Percentiles rank a stretch among this genome's conserved stretches.
These are phyloP conservation scores for Mormyrops boulengeri DNA, from an alignment of 2,797 vertebrate genomes.

Conservation along the genomic window DNA sequence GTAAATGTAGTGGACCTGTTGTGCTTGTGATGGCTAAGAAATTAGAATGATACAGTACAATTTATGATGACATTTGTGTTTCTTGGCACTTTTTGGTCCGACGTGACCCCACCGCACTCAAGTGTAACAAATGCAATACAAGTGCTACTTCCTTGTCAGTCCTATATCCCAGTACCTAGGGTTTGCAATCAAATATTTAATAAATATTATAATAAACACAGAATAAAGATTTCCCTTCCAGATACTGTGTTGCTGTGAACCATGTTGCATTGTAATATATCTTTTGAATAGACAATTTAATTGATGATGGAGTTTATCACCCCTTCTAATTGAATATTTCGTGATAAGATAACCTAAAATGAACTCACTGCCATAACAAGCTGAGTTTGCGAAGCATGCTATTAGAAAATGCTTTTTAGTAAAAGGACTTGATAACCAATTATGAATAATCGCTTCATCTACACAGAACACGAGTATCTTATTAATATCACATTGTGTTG, in stretches of 20 bases:
- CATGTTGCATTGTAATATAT: background rate
- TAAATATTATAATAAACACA: background rate
- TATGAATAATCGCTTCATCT: background rate
- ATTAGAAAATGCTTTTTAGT: background rate
- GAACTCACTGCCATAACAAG: background rate
- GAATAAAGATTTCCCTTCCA: background rate
- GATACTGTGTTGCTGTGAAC: background rate
- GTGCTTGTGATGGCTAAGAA: background rate
- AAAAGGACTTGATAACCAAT: constrained; percentile 12
- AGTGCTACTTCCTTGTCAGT: background rate
- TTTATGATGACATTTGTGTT: background rate
- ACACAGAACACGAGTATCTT: background rate
- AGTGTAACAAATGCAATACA: background rate
- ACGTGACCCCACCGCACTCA: background rate
- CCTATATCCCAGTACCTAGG: background rate
- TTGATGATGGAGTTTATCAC: background rate
- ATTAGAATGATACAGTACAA: background rate
- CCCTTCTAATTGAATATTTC: background rate
- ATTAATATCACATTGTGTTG: constrained; percentile 6
- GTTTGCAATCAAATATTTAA: background rate
- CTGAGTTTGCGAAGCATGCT: background rate
- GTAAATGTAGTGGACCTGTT: background rate
- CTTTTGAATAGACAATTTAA: background rate
- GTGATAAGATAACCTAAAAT: constrained; percentile 1
- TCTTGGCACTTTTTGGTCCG: background rate